Percentiles rank a stretch among this genome's conserved stretches.
Evolutionary conservation across 2,113 vertebrate genomes (phyloP).

Genomic region (Oryzias javanicus): DNA sequence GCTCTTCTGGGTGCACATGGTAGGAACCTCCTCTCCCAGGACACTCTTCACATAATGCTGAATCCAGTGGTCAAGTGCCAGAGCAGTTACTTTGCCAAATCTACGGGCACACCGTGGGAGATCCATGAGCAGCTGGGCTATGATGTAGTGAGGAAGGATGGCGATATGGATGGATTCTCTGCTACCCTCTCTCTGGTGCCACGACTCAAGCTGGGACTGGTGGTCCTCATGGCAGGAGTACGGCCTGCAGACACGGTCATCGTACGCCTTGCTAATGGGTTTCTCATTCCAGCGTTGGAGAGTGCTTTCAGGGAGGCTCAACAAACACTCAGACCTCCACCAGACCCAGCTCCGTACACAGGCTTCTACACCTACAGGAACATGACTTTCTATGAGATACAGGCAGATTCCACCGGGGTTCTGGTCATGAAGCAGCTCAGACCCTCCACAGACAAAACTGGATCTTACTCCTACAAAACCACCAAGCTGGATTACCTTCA

Average conservation of each 20-base stretch:
- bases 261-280: constrained; percentile 73
- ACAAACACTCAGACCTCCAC: constrained; percentile 74
- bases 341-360: constrained; percentile 79
- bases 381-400: constrained; percentile 89
- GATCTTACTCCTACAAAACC: constrained; percentile 82
- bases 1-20: constrained; percentile 79
- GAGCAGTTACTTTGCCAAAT: constrained; percentile 83
- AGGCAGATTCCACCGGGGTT: constrained; percentile 75
- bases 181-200: constrained; percentile 88
- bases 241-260: constrained; percentile 80
- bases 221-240: constrained; percentile 85
- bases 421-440: constrained; percentile 91
- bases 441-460: constrained; percentile 82
- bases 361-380: constrained; percentile 90
- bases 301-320: constrained; percentile 79
- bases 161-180: constrained; percentile 87
- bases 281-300: constrained; percentile 86
- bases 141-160: constrained; percentile 85
- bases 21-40: constrained; percentile 72
- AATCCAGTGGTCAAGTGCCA: constrained; percentile 83
- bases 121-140: constrained; percentile 85
- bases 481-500: constrained; percentile 84
- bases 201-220: constrained; percentile 83
- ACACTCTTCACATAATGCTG: constrained; percentile 85
- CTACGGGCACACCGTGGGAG: constrained; percentile 91